Conservation (phyloP, 2,888 invertebrate genomes). For the Hofmannophila pseudospretella region DNA sequence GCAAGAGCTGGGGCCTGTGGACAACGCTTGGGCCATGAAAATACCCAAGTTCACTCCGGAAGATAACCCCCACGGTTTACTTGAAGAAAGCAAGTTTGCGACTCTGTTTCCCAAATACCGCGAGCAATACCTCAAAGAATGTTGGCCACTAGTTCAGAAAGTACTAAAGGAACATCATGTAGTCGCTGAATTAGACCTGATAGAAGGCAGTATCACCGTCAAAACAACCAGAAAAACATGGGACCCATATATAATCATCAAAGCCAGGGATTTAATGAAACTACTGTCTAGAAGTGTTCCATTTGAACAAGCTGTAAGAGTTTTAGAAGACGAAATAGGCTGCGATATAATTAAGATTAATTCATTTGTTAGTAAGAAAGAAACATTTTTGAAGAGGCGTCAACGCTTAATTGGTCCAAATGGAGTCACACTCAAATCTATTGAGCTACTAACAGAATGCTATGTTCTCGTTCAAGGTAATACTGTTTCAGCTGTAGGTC, state of each 20-base stretch:
- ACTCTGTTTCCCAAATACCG: conserved; percentile 98
- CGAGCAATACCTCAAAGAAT: conserved; percentile 95
- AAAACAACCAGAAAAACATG: conserved; percentile 97
- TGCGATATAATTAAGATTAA: conserved; percentile 99
- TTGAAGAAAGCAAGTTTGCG: conserved; percentile 97
- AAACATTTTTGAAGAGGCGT: conserved; percentile 95
- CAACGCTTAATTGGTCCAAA: conserved; percentile 97
- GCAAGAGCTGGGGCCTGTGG: conserved; percentile 78
- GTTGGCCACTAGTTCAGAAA: conserved; percentile 96
- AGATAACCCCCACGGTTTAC: conserved; percentile 91
- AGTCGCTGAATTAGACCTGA: conserved; percentile 92
- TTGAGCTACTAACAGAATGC: conserved; percentile 96
- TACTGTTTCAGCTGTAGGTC: conserved; percentile 97
- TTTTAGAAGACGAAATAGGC: conserved; percentile 92
- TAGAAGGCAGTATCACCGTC: conserved; percentile 97
- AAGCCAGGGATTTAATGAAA: conserved; percentile 97
- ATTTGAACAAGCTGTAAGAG: conserved; percentile 94
- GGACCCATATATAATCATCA: conserved; percentile 98
- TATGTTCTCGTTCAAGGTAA: conserved; percentile 98
- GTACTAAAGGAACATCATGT: conserved; percentile 87
- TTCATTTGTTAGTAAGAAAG: conserved; percentile 91
- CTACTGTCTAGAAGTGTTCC: conserved; percentile 97
- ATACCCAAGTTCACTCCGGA: conserved; percentile 91
- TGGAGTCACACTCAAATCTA: conserved; percentile 98
- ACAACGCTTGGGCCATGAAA: conserved; percentile 92